phyloP scores from a whole-genome alignment of 2,888 invertebrate species.

The Netelia fuscicornis region DNA sequence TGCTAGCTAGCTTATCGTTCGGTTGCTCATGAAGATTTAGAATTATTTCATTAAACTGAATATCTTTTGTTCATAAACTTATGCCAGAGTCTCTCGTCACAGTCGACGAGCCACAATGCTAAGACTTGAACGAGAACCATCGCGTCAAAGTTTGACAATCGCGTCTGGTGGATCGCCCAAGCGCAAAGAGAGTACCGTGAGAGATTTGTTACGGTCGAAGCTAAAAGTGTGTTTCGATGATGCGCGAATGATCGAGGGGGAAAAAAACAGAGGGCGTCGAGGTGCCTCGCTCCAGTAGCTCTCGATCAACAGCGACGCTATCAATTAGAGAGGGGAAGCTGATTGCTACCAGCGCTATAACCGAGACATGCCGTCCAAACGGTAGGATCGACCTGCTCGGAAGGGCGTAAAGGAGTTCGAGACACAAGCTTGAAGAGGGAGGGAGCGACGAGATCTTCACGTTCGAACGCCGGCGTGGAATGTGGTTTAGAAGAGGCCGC shows the following conservation, averaged over 20 bases:
- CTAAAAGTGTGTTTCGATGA: slow-evolving; percentile 20
- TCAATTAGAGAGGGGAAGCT: slow-evolving; percentile 58
- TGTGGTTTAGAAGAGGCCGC: slow-evolving; percentile 67
- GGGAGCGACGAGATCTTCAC: slow-evolving; percentile 59
- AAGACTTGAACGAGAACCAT: no score
- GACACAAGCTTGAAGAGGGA: slow-evolving; percentile 43
- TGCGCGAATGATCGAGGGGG: background rate
- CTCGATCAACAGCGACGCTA: slow-evolving; percentile 34
- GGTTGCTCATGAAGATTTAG: background rate
- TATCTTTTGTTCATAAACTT: background rate
- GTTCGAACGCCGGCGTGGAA: slow-evolving; percentile 69
- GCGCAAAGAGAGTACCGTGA: background rate
- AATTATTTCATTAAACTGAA: background rate
- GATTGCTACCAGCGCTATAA: slow-evolving; percentile 40
- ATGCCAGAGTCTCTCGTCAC: background rate
- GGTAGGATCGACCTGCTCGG: slow-evolving; percentile 24
- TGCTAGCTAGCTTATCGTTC: background rate
- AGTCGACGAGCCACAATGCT: background rate
- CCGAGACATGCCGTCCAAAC: background rate
- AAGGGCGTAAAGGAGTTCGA: slow-evolving; percentile 35
- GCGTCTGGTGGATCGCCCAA: background rate
- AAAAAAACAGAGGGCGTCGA: slow-evolving; percentile 5
- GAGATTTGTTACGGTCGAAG: background rate
- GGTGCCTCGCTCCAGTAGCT: slow-evolving; percentile 57
- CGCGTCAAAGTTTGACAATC: no score